These are phyloP conservation scores for Drosophila suzukii DNA, from an alignment of 1,140 invertebrate genomes.

Conservation along the genomic window DNA sequence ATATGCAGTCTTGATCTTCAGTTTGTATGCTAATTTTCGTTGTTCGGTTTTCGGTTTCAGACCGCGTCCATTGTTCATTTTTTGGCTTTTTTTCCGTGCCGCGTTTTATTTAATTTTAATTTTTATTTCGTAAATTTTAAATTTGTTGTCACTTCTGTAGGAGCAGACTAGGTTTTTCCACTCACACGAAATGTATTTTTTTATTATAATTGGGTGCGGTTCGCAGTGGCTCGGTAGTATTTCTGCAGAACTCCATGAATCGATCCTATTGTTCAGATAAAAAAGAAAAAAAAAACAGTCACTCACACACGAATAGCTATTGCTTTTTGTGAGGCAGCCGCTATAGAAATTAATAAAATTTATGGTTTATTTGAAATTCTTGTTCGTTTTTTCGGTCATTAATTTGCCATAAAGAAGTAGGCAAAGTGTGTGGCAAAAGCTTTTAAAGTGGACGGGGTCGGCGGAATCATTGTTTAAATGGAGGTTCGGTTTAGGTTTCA, in stretches of 20 bases:
- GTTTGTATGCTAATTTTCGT: constrained; percentile 73
- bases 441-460: constrained; percentile 24
- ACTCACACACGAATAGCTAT: constrained; percentile 15
- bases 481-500: background rate
- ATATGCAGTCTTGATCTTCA: constrained; percentile 62
- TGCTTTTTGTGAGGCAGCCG: constrained; percentile 53
- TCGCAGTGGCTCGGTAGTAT: constrained; percentile 61
- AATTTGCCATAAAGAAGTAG: constrained; percentile 74
- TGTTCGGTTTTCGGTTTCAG: constrained; percentile 40
- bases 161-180: constrained; percentile 70
- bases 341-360: constrained; percentile 77
- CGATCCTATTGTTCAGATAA: constrained; percentile 64
- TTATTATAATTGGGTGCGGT: constrained; percentile 78
- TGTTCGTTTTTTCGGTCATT: constrained; percentile 59
- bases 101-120: constrained; percentile 81
- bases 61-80: constrained; percentile 39
- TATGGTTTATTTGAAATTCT: constrained; percentile 77
- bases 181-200: constrained; percentile 47
- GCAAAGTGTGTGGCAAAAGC: constrained; percentile 66
- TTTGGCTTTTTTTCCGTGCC: constrained; percentile 31
- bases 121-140: constrained; percentile 83
- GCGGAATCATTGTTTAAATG: constrained; percentile 7
- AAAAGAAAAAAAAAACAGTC: constrained; percentile 12
- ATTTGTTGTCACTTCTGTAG: constrained; percentile 81
- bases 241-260: constrained; percentile 69